Evolutionary conservation across 2,797 vertebrate genomes (phyloP), one percentile per base, ranked within the genome.

Genomic region (Glossophaga mutica): DNA sequence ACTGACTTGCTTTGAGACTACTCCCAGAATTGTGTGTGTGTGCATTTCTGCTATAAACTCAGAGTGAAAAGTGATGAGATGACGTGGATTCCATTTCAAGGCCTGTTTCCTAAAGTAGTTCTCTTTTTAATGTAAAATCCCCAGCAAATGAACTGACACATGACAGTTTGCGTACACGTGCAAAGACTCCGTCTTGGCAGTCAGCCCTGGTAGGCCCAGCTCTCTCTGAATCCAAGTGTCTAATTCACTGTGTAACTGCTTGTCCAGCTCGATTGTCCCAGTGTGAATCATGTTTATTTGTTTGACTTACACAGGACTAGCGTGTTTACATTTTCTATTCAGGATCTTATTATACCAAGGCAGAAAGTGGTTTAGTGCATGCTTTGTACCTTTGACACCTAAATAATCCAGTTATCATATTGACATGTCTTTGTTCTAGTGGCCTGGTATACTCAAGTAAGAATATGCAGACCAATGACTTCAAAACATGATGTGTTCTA

Each of bases 401-500:
- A 87, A 95, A 94, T 0, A 0, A 96, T 87, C 65, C 92, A 62
- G 82, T 95, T 91, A 91, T 96, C 55, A 15, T n/a, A 94, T 82
- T 96, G 97, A 94, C 93, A 46, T 37, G 0, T 52, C 89, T 93
- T 93, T 78, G 91, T 91, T 96, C 94, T 7, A 1, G 67, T 26
- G 0, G 14, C 48, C 76, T 65, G 62, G 73, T 52, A 70, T 46
- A 21, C 82, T 97, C 48, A 74, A 0, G 0, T 91, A 91, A 88
- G 94, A 95, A 96, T 93, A 92, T 39, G 89, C 42, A 90, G 14
- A 96, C 65, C 81, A 91, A 83, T 32, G 9, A n/a, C 89, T 90
- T 93, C 94, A 92, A 71, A 78, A 71, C 82, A 71, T n/a, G 37
- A 46, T 93, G 12, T 70, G 42, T 88, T 95, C 87, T 83, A 79